Evolutionary conservation across 2,797 vertebrate genomes (phyloP), one percentile per base, ranked within the genome.

Genomic region (Lemur catta): DNA sequence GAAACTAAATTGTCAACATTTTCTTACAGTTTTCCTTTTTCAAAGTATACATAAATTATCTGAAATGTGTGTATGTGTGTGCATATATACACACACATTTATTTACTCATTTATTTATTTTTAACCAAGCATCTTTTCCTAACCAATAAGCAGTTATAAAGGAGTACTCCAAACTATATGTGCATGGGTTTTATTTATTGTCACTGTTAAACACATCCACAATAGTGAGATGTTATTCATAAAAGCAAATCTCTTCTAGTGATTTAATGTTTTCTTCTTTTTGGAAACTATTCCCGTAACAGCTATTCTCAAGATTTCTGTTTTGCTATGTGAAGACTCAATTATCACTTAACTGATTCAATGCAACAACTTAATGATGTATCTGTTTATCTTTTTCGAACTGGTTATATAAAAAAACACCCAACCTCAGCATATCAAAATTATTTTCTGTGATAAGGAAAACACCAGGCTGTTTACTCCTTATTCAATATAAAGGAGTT

Each of bases 371-470:
- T 57, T 76, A 69, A 91, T 89, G 52, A 87, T 89, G 88, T 74
- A 78, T 76, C 15, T 91, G 35, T 86, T 96, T 84, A 92, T 38
- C 22, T 79, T 97, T 78, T 57, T 41, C 71, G 57, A 86, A 61
- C 22, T 85, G 65, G 48, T 41, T 93, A 65, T 78, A 86, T 89
- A 80, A 59, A 84, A 72, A 91, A 76, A 92, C 28, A 75, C 20
- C 28, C 48, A 48, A 63, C 11, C 59, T 52, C 24, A 75, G 75
- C 17, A 59, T 30, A 78, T n/a, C 33, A 88, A 78, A 30, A 33
- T 84, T 61, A 81, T 55, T 89, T 89, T 93, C 67, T 95, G 67
- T 69, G 84, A 84, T 33, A 75, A 84, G 35, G 46, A 89, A 84
- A 96, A 95, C 52, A 20, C 33, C 74, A 92, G 61, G 33, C 12